Conservation (phyloP, 2,113 vertebrate genomes). For the Megaceryle torquata region DNA sequence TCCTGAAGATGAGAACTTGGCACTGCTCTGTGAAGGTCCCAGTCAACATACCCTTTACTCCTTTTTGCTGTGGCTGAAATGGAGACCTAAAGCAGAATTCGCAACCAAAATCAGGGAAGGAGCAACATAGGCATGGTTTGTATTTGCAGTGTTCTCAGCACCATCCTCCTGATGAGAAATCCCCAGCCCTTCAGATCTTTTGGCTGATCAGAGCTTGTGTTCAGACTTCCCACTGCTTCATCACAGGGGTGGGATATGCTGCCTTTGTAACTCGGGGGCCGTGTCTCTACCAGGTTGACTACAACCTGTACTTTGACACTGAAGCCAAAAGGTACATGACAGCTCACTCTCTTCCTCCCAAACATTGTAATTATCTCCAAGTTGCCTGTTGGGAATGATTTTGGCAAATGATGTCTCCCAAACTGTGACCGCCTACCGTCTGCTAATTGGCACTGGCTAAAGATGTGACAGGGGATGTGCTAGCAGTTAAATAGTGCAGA, state of each 20-base stretch:
- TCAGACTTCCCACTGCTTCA: background rate
- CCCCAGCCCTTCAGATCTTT: background rate
- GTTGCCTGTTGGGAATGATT: background rate
- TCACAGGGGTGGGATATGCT: rapidly evolving
- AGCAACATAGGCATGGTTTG: background rate
- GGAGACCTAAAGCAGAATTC: background rate
- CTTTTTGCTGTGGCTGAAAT: background rate
- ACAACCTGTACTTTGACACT: no score
- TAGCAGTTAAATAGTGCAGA: background rate
- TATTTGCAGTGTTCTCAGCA: background rate
- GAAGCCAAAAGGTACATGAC: background rate
- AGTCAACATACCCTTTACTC: background rate
- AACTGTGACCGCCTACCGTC: background rate
- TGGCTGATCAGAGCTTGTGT: background rate
- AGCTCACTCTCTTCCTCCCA: background rate
- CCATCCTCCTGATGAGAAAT: background rate
- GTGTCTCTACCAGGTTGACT: background rate
- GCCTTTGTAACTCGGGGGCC: no score
- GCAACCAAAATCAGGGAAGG: background rate
- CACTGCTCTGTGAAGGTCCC: background rate
- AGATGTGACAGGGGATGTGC: background rate
- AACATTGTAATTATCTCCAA: background rate
- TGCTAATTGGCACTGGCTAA: background rate
- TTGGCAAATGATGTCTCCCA: background rate
- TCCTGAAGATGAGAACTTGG: background rate